phyloP scores from a whole-genome alignment of 1,140 invertebrate species.

The Oryzaephilus surinamensis region DNA sequence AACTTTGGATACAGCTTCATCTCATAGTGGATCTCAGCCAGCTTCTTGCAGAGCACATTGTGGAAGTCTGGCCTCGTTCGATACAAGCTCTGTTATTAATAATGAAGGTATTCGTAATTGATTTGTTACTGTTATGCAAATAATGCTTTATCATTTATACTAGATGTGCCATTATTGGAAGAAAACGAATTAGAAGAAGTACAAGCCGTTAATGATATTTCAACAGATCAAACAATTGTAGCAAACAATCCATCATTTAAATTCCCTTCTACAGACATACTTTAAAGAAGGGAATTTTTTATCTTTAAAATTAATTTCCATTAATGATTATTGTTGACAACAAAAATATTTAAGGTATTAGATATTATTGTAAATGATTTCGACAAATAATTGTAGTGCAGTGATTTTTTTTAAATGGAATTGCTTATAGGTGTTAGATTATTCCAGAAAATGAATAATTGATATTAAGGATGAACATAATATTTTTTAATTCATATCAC shows the following conservation, averaged over 20 bases:
- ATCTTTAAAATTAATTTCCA: too few relatives aligned
- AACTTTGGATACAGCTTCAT: slow-evolving; percentile 39
- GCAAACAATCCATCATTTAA: slow-evolving; percentile 28
- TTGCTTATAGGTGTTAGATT: too few relatives aligned
- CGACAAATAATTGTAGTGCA: too few relatives aligned
- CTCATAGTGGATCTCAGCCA: slow-evolving; percentile 36
- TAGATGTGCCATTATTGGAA: slow-evolving; percentile 34
- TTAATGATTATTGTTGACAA: too few relatives aligned
- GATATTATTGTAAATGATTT: too few relatives aligned
- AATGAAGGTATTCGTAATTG: slow-evolving; percentile 36
- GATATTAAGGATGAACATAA: too few relatives aligned
- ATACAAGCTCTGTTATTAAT: slow-evolving; percentile 40
- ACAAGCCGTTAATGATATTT: slow-evolving; percentile 20
- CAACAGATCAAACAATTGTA: slow-evolving; percentile 25
- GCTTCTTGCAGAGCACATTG: slow-evolving; percentile 40
- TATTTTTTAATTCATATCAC: too few relatives aligned
- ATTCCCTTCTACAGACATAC: too few relatives aligned
- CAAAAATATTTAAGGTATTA: too few relatives aligned
- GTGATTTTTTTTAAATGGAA: too few relatives aligned
- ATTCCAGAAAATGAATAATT: too few relatives aligned
- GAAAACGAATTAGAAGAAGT: slow-evolving; percentile 34
- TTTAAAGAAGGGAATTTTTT: too few relatives aligned
- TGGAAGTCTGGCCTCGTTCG: slow-evolving; percentile 42
- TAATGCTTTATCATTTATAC: background rate
- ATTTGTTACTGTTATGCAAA: background rate